Evolutionary conservation across 2,797 vertebrate genomes (phyloP), one percentile per base, ranked within the genome.

Genomic region (Halcyon leucocephala): DNA sequence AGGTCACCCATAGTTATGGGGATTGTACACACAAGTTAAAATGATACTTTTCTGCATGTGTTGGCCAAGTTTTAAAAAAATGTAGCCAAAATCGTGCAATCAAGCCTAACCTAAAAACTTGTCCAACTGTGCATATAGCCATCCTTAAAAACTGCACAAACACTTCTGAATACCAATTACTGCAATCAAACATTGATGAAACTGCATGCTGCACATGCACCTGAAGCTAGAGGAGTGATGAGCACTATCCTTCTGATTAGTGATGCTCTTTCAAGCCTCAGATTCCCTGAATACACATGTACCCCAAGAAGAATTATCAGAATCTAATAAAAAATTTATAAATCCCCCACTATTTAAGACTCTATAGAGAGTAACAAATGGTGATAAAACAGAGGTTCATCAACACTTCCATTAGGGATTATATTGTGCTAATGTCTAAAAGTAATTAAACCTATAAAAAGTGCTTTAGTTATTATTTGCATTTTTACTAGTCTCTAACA

Each of bases 381-480:
- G 22, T 64, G 76, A 80, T 93, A 87, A 87, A 92, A 91, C 14
- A 93, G n/a, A 80, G 11, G 19, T 85, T 73, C 61, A 80, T 83
- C 49, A 89, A 57, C 14, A 57, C 78, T 91, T 91, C 67, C 61
- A 71, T 89, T 67, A 88, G 65, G 33, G 67, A 74, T 82, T 46
- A 60, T 51, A 85, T 67, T 81, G 81, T 65, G 86, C 89, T 88
- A 94, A 91, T 37, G 25, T 52, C 52, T 91, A 61, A 77, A 90
- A 72, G 79, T 79, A 82, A 90, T 77, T 84, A 90, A 95, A 86
- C 17, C 60, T 44, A 77, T 66, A 79, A 69, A 95, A 73, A 76
- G 21, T 46, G 26, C 28, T 79, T 87, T 11, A 76, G 80, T 62
- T 89, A 73, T 48, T 93, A 83, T 85, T 80, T 93, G 64, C 20